Base-by-base conservation (phyloP, 2,797 vertebrate species). In the Thalassophryne amazonica region DNA sequence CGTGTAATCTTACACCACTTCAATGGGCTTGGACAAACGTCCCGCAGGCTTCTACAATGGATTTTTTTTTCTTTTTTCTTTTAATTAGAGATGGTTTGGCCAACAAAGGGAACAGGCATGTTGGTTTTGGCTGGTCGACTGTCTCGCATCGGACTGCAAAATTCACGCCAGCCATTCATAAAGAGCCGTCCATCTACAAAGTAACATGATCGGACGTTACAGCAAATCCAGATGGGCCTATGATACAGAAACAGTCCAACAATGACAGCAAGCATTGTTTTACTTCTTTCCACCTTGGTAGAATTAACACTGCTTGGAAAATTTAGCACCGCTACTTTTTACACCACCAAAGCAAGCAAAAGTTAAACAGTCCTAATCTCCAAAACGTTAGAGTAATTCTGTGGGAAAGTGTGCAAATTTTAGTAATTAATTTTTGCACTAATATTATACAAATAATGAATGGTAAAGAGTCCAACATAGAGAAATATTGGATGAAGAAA, bases 1-100 rank as follows among this genome's bases (percentile, higher is more conserved):
- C 67, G 66, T 79, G 75, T 80, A 80, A 86, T 76, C 64, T 80
- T 59, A 76, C 46, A 71, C 64, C 12, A 39, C 70, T 81, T 67
- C 75, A 76, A 52, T 45, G 53, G 46, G 33, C 49, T 64, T 6
- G 40, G 40, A 80, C 61, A 73, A 83, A 78, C 64, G 52, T 23
- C 29, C 42, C 12, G 3, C 19, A 32, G 29, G 59, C 41, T 69
- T 65, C 63, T 37, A 54, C 58, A 60, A 75, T 31, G 15, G 65
- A 81, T 73, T 62, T 42, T 19, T n/a, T n/a, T n/a, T n/a, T n/a
- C n/a, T n/a, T n/a, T n/a, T n/a, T n/a, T n/a, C n/a, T n/a, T n/a
- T 45, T 11, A 39, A 74, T 81, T 64, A 76, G 52, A 76, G 66
- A 56, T 25, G 63, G 39, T 59, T 73, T 64, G 65, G 74, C 47